A percentile compares a stretch with the other conserved stretches of the same genome.
Evolutionary conservation across 2,888 invertebrate genomes (phyloP).

Genomic region (Erebia palarica): DNA sequence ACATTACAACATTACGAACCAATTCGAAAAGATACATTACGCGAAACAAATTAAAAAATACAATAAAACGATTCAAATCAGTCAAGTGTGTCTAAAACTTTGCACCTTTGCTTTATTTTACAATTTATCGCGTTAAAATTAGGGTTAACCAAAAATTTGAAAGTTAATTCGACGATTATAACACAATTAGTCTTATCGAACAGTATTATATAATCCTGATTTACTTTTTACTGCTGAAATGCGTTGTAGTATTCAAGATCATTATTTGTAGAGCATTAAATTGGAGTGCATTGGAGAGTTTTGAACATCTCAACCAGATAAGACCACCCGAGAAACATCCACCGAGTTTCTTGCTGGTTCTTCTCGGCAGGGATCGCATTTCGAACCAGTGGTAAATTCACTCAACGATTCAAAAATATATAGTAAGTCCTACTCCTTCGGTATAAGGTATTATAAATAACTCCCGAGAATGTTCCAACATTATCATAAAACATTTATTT

Average conservation of each 20-base stretch:
- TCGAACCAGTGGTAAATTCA: too few relatives aligned
- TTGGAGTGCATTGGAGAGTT: background rate
- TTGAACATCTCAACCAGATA: background rate
- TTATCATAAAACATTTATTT: too few relatives aligned
- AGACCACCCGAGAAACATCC: too few relatives aligned
- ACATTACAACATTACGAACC: conserved; percentile 67
- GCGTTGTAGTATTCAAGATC: background rate
- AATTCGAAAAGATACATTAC: conserved; percentile 57
- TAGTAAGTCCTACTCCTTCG: too few relatives aligned
- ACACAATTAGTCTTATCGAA: conserved; percentile 34
- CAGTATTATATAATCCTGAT: conserved; percentile 31
- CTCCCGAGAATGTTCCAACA: too few relatives aligned
- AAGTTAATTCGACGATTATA: conserved; percentile 42
- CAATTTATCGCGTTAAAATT: conserved; percentile 12
- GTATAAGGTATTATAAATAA: too few relatives aligned
- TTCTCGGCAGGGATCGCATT: too few relatives aligned
- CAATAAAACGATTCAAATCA: conserved; percentile 41
- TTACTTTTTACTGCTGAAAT: conserved; percentile 9
- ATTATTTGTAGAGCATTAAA: conserved; percentile 11
- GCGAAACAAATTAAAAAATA: conserved; percentile 54
- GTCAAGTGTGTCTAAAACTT: conserved; percentile 32
- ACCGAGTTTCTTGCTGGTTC: too few relatives aligned
- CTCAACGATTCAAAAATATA: too few relatives aligned
- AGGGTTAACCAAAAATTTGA: conserved; percentile 34
- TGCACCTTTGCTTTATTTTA: conserved; percentile 13